phyloP scores from a whole-genome alignment of 2,888 invertebrate genomes.

The Stomorhina lunata region DNA sequence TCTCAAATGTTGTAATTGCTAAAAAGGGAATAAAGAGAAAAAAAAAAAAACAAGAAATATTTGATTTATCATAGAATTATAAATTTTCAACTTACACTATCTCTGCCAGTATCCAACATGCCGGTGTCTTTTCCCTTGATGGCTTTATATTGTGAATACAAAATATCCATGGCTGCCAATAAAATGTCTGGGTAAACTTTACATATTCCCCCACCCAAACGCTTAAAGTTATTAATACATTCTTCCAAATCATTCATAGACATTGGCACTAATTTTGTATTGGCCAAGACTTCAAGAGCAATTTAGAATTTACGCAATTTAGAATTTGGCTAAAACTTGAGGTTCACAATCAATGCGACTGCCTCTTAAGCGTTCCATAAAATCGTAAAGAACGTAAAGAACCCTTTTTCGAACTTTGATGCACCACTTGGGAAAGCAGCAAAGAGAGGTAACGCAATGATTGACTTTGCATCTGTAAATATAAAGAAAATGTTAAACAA shows the following conservation, averaged over 20 bases:
- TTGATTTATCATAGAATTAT: neutral
- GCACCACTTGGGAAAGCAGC: too few relatives aligned
- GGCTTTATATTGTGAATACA: too few relatives aligned
- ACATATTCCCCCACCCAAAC: conserved; percentile 85
- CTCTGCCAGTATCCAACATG: conserved; percentile 71
- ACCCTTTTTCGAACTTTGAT: too few relatives aligned
- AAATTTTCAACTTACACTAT: conserved; percentile 70
- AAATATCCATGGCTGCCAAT: conserved; percentile 88
- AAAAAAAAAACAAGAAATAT: neutral
- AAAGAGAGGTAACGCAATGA: too few relatives aligned
- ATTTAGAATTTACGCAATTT: too few relatives aligned
- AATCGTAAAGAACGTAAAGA: too few relatives aligned
- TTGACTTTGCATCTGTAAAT: too few relatives aligned
- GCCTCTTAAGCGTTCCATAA: too few relatives aligned
- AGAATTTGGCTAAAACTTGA: too few relatives aligned
- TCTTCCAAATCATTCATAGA: conserved; percentile 88
- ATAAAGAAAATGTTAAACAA: too few relatives aligned
- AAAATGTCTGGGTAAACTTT: conserved; percentile 93
- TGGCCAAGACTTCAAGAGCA: too few relatives aligned
- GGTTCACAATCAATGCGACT: too few relatives aligned
- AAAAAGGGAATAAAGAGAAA: neutral
- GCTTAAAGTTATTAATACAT: conserved; percentile 82
- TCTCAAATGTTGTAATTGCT: conserved; percentile 85
- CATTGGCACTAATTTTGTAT: conserved; percentile 89
- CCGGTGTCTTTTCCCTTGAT: conserved; percentile 78